A percentile compares a stretch with the other conserved stretches of the same genome.
These are phyloP conservation scores for Chrysolina haemoptera DNA, from an alignment of 2,888 invertebrate species.

Conservation along the genomic window DNA sequence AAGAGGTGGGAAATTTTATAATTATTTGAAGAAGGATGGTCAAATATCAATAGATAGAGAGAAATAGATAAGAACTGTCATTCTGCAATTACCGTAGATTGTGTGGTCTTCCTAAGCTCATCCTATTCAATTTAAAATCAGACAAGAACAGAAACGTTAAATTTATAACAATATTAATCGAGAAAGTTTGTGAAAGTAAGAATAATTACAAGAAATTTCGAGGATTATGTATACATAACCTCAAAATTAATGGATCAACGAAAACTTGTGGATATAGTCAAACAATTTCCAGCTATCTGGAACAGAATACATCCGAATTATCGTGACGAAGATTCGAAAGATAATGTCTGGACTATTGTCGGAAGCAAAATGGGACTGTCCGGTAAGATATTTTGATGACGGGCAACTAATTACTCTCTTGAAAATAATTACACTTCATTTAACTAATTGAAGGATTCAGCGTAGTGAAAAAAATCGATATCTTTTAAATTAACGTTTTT, in stretches of 20 bases:
- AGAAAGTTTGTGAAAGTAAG: neutral
- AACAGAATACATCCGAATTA: constrained; percentile 58
- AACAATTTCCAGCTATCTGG: constrained; percentile 58
- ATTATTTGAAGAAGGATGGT: constrained; percentile 25
- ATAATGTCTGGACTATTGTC: constrained; percentile 56
- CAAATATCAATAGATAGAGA: constrained; percentile 26
- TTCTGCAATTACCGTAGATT: constrained; percentile 7
- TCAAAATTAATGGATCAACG: constrained; percentile 55
- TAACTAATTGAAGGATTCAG: neutral
- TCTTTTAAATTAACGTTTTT: neutral
- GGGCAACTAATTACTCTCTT: neutral
- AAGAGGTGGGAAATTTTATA: constrained; percentile 26
- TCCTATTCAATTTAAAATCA: neutral
- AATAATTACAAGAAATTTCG: neutral
- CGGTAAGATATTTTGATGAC: constrained; percentile 48
- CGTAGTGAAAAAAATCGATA: neutral
- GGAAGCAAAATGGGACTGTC: constrained; percentile 51
- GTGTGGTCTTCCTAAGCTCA: neutral
- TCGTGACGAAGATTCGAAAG: constrained; percentile 57
- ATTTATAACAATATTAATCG: neutral
- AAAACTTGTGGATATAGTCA: constrained; percentile 53
- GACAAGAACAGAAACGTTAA: neutral
- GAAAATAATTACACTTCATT: neutral
- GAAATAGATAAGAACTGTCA: constrained; percentile 5
- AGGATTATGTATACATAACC: constrained; percentile 39